A percentile compares a stretch with the other conserved stretches of the same genome.
phyloP scores from a whole-genome alignment of 2,797 vertebrate genomes.

The Melanotaenia boesemani region DNA sequence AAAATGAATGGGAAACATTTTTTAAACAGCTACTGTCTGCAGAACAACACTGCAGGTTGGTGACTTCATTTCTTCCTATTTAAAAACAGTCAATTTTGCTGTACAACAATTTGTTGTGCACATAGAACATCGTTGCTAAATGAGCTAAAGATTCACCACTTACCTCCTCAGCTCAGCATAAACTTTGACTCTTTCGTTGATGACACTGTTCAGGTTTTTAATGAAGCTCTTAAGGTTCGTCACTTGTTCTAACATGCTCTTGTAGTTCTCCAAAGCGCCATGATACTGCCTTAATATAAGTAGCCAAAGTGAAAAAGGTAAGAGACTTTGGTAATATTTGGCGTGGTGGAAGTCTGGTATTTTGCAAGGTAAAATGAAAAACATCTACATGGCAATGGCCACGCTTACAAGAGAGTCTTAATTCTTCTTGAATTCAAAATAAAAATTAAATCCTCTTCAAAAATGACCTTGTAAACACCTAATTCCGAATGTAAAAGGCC shows the following conservation, averaged over 20 bases:
- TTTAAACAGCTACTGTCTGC: not conserved
- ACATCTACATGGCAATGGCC: not conserved
- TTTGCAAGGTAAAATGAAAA: not conserved
- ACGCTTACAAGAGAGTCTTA: too few relatives aligned
- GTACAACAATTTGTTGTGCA: not conserved
- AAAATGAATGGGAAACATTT: not conserved
- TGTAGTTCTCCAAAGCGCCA: slow-evolving; percentile 90
- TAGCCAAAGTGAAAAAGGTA: not conserved
- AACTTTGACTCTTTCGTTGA: slow-evolving; percentile 84
- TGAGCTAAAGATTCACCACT: not conserved
- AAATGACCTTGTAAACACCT: too few relatives aligned
- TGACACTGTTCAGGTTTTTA: slow-evolving; percentile 86
- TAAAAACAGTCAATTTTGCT: not conserved
- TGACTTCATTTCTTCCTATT: too few relatives aligned
- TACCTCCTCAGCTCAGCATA: slow-evolving; percentile 88
- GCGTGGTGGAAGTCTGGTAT: not conserved
- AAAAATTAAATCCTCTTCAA: too few relatives aligned
- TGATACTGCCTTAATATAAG: slow-evolving; percentile 85
- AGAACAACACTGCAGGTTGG: not conserved
- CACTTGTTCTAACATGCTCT: slow-evolving; percentile 86
- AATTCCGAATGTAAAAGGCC: too few relatives aligned
- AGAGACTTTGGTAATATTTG: not conserved
- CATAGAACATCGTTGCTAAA: not conserved
- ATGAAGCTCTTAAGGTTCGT: slow-evolving; percentile 90
- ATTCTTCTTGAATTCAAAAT: too few relatives aligned